Percentiles rank a stretch among this genome's conserved stretches.
These are phyloP conservation scores for Coranthus polyacanthus DNA, from an alignment of 2,797 vertebrate genomes.

Conservation along the genomic window DNA sequence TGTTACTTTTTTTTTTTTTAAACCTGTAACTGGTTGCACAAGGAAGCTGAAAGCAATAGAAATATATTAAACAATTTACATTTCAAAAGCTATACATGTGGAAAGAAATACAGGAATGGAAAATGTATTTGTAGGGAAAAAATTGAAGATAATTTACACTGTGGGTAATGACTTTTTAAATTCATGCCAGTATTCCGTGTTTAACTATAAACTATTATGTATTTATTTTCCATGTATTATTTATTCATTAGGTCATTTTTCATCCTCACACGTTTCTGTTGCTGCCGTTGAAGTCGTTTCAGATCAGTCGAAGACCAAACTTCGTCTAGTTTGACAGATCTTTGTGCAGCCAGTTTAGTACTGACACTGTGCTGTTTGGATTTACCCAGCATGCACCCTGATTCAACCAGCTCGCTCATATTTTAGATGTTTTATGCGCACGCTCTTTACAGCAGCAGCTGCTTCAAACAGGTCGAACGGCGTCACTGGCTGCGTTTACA, in stretches of 20 bases:
- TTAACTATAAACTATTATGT: too few species aligned
- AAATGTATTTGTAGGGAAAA: too few species aligned
- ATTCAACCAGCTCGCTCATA: neutral
- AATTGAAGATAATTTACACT: too few species aligned
- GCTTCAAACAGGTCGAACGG: neutral
- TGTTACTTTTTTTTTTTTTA: neutral
- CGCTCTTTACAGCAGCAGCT: conserved; percentile 16
- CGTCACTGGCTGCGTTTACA: conserved; percentile 13
- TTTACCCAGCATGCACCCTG: conserved; percentile 65
- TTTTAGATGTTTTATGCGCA: conserved; percentile 19
- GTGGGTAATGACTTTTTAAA: too few species aligned
- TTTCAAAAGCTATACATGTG: neutral
- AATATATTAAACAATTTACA: neutral
- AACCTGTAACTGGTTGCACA: conserved; percentile 28
- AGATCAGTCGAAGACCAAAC: too few species aligned
- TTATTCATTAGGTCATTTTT: too few species aligned
- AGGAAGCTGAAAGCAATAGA: neutral
- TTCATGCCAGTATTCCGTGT: too few species aligned
- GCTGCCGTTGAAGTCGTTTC: too few species aligned
- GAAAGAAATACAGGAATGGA: neutral
- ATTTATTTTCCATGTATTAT: too few species aligned
- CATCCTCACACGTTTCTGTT: too few species aligned
- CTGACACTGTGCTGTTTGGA: neutral
- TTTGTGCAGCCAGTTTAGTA: conserved; percentile 35
- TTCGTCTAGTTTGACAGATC: neutral